A percentile compares a stretch with the other conserved stretches of the same genome.
Evolutionary conservation across 2,797 vertebrate species (phyloP).

Genomic region (Sandelia bainsii): DNA sequence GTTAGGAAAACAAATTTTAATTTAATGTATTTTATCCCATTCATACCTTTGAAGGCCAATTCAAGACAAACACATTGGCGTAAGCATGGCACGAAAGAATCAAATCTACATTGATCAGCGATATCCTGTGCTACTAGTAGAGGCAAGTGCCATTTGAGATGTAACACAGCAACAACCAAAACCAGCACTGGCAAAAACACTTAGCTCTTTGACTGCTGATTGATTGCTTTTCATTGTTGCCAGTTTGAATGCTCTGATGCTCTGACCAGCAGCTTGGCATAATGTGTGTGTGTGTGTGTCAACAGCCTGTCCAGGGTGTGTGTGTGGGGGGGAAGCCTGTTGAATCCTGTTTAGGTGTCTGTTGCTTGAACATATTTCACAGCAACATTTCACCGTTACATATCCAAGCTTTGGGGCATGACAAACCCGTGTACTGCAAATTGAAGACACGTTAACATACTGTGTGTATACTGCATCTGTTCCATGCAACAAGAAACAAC

Average conservation of each 20-base stretch:
- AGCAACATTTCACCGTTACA: background rate
- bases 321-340: conserved; percentile 26
- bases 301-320: background rate
- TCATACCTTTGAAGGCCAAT: too few relatives aligned
- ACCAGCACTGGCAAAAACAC: conserved; percentile 19
- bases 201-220: conserved; percentile 43
- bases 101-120: background rate
- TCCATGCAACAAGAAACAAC: conserved; percentile 19
- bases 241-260: conserved; percentile 44
- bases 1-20: too few relatives aligned
- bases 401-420: background rate
- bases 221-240: conserved; percentile 58
- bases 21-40: too few relatives aligned
- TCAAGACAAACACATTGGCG: conserved; percentile 11
- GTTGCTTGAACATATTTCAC: conserved; percentile 9
- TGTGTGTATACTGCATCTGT: conserved; percentile 15
- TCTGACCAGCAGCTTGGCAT: conserved; percentile 37
- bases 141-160: conserved; percentile 27
- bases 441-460: background rate
- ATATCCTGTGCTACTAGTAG: too few relatives aligned
- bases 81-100: background rate
- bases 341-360: conserved; percentile 39
- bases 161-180: conserved; percentile 44
- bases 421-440: background rate
- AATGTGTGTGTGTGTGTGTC: background rate